Evolutionary conservation across 2,113 vertebrate species (phyloP), one percentile per base, ranked within the genome.

Genomic region (Corvus cornix): DNA sequence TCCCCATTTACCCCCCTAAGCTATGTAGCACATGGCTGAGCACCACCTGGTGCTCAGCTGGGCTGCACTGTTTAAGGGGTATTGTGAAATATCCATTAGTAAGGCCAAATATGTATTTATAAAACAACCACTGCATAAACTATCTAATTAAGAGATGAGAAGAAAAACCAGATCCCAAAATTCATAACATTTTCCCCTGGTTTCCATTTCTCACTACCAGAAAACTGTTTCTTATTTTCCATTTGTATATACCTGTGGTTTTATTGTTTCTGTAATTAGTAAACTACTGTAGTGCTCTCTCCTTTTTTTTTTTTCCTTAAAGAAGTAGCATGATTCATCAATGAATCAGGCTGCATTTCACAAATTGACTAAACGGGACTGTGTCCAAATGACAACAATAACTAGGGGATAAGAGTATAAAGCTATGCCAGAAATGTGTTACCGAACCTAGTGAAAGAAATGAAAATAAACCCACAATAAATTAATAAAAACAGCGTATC

Each of bases 61-160:
- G 83, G 68, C 60, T 49, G 35, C 46, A 21, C 63, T 67, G n/a
- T 52, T 75, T 48, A 52, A 56, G 33, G 24, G 52, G 24, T 46
- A 60, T 49, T 76, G 62, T 53, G 78, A 94, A 91, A 91, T 73
- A 78, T 39, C 70, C 31, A 85, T 53, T 73, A 90, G 20, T 13
- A 90, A 23, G 72, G 67, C 37, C 62, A 90, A 87, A 87, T 76
- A 79, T 11, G 7, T 83, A 85, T 93, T 91, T 95, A 69, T 88
- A 90, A 88, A 94, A 73, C 46, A 90, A 90, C 19, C 2, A 0
- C 44, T 82, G 41, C 37, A 33, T 79, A 85, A 90, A 73, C 55
- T 21, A 56, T 37, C 44, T 74, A 84, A 93, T 84, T 75, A 84
- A 64, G 59, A 75, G 41, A 91, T 84, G 56, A 90, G 95, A 94